Evolutionary conservation across 2,113 vertebrate species (phyloP).

Genomic region (Gymnocephalus cernua): DNA sequence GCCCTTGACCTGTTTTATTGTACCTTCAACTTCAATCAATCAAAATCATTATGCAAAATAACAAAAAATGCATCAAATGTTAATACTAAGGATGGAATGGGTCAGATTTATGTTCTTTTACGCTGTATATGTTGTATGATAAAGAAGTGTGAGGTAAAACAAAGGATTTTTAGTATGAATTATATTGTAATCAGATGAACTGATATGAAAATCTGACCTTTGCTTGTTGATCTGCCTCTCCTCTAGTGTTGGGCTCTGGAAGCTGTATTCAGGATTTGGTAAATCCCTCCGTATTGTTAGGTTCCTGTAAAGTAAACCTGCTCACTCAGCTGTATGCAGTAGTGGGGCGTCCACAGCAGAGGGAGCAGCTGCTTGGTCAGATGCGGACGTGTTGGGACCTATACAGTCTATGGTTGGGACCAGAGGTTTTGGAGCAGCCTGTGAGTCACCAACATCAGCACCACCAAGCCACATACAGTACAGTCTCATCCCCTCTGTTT

Average conservation of each 20-base stretch:
- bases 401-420: too few species aligned
- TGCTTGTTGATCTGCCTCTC: background rate
- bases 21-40: background rate
- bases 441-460: conserved; percentile 15
- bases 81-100: background rate
- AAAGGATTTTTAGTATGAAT: too few species aligned
- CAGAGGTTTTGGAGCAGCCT: conserved; percentile 4
- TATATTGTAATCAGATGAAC: background rate
- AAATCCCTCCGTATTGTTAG: background rate
- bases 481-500: conserved; percentile 2
- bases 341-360: conserved; percentile 37
- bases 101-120: background rate
- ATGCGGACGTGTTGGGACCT: background rate
- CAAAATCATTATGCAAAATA: background rate
- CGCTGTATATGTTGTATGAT: background rate
- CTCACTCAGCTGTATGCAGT: conserved; percentile 36
- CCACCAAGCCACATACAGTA: background rate
- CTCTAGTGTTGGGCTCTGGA: background rate
- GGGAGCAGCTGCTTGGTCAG: conserved; percentile 56
- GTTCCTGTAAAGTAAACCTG: background rate
- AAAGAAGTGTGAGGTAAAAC: background rate
- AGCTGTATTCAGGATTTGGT: background rate
- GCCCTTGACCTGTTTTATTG: background rate
- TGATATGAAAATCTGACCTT: background rate
- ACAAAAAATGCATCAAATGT: background rate